Base-by-base conservation (phyloP, 64 coral and sea anemone genomes). In the Montipora cactus region DNA sequence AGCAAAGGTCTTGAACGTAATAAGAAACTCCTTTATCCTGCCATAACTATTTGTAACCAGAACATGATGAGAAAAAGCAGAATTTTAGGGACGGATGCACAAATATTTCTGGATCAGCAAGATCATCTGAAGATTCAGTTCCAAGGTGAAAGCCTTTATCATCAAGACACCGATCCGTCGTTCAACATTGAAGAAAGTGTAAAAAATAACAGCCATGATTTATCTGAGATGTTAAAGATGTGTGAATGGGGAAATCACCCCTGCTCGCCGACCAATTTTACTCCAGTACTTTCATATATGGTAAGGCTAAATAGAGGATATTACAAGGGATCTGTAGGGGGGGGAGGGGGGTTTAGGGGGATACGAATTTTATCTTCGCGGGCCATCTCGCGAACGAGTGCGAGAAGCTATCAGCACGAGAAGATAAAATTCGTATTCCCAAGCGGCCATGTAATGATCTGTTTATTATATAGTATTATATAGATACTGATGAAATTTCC, bases 31-130 rank as follows among this genome's bases (percentile, higher is more conserved):
- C 14, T 78, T 51, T 93, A 25, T 50, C 92, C 92, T 1, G 92
- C 92, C 8, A 80, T 93, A 37, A 93, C 92, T 18, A 69, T 93
- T 49, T 93, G 92, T 58, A 93, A 93, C 49, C 92, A 93, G 48
- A 93, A 93, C 64, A 93, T 93, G 84, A 79, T 93, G 84, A 78
- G 75, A 50, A 93, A 59, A 62, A 93, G 84, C 46, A 87, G 80
- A 73, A 93, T 93, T 53, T 5, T 44, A 5, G 83, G 83, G 12
- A 93, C 92, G 10, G 49, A 80, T 11, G 92, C 92, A 1, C 92
- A 93, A 25, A 82, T 76, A 8, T 93, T 79, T 59, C 75, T 93
- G 1, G 92, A 93, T 64, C 83, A 93, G 11, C 49, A 87, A 50
- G 92, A 93, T 74, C 0, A 51, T 1, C 23, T 88, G 3, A 92